phyloP scores from a whole-genome alignment of 2,888 invertebrate species.

The Sphinx pinastri region DNA sequence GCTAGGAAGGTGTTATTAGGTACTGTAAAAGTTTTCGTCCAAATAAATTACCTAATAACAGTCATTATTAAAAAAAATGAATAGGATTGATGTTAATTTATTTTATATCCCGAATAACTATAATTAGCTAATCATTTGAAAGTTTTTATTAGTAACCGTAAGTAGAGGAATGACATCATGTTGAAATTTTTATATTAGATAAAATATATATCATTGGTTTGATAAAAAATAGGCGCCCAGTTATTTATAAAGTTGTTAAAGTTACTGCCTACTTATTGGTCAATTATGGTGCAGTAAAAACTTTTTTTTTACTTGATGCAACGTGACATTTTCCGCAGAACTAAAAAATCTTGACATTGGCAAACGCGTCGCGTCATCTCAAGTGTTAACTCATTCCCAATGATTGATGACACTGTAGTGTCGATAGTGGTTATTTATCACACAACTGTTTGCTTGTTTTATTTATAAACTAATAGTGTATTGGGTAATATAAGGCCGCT shows the following conservation, averaged over 20 bases:
- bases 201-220: background rate
- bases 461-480: background rate
- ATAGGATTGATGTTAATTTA: background rate
- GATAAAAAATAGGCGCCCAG: background rate
- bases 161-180: background rate
- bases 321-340: background rate
- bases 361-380: background rate
- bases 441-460: background rate
- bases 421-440: background rate
- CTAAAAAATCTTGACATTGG: background rate
- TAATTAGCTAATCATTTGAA: slow-evolving; percentile 13
- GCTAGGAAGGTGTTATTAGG: too few species aligned
- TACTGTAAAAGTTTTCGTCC: too few species aligned
- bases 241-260: background rate
- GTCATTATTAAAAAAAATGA: too few species aligned
- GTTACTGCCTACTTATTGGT: background rate
- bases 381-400: slow-evolving; percentile 14
- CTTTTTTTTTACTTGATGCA: background rate
- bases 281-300: background rate
- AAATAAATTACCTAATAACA: too few species aligned
- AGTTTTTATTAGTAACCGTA: background rate
- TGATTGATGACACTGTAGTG: background rate
- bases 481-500: background rate
- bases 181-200: background rate
- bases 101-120: background rate